Conservation (phyloP, 2,888 invertebrate species). For the Prosapia bicincta region DNA sequence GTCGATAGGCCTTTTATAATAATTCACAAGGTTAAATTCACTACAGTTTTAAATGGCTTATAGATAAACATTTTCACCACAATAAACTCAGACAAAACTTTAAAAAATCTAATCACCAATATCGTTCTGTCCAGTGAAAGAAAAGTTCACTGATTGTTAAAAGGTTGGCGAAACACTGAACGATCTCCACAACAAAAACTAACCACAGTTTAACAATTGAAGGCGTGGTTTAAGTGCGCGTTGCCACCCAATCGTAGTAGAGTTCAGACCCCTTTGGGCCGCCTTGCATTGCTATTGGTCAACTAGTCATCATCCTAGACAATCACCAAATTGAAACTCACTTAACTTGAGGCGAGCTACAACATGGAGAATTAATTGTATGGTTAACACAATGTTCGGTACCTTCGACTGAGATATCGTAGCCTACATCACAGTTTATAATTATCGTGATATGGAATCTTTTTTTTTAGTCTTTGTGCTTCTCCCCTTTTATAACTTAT, state of each 20-base stretch:
- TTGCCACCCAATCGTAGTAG: slow-evolving; percentile 12
- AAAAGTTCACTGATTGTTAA: neutral
- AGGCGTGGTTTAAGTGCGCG: neutral
- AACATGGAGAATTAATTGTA: slow-evolving; percentile 30
- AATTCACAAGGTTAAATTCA: neutral
- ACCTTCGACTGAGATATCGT: neutral
- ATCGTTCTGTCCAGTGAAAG: neutral
- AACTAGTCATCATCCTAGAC: slow-evolving; percentile 22
- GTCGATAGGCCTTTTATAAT: neutral
- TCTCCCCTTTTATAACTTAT: neutral
- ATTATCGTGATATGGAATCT: neutral
- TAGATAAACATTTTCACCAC: neutral
- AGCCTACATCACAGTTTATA: neutral
- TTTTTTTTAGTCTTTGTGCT: neutral
- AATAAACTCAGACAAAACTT: neutral
- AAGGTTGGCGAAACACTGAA: neutral
- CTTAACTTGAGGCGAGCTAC: slow-evolving; percentile 31
- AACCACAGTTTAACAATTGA: neutral
- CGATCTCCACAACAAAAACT: neutral
- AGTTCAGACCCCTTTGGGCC: slow-evolving; percentile 11
- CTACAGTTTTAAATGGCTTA: neutral
- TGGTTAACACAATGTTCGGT: slow-evolving; percentile 26
- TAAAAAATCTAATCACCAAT: neutral
- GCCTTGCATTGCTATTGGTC: slow-evolving; percentile 24
- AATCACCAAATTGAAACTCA: slow-evolving; percentile 32